Percentiles rank a stretch among this genome's conserved stretches.
phyloP scores from a whole-genome alignment of 2,113 vertebrate species.

The Pimephales promelas region DNA sequence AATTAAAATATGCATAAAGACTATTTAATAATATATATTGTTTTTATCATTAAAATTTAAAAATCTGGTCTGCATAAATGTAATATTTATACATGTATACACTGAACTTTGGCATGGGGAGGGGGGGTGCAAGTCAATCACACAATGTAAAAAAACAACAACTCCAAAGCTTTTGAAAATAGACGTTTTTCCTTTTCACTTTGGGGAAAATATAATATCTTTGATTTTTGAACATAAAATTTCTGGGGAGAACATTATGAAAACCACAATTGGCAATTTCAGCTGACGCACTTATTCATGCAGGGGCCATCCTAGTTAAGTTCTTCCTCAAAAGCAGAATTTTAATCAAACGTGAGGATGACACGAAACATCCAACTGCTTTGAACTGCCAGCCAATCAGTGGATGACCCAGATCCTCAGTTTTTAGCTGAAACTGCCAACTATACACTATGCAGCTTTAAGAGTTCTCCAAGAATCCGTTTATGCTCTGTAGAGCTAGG shows the following conservation, averaged over 20 bases:
- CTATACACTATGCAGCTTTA: neutral
- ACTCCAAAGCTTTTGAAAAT: neutral
- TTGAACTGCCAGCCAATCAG: slow-evolving; percentile 34
- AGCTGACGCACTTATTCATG: neutral
- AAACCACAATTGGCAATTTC: neutral
- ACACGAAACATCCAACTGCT: neutral
- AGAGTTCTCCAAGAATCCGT: neutral
- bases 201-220: neutral
- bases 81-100: neutral
- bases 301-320: neutral
- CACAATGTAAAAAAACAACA: neutral
- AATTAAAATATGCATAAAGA: neutral
- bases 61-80: neutral
- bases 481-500: neutral
- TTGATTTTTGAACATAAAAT: neutral
- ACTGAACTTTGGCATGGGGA: neutral
- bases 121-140: neutral
- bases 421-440: slow-evolving; percentile 76
- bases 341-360: neutral
- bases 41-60: neutral
- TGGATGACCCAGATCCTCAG: slow-evolving; percentile 36
- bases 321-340: slow-evolving; percentile 14
- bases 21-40: neutral
- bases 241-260: neutral
- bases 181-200: neutral